phyloP scores from a whole-genome alignment of 2,797 vertebrate species.

The Takifugu rubripes region DNA sequence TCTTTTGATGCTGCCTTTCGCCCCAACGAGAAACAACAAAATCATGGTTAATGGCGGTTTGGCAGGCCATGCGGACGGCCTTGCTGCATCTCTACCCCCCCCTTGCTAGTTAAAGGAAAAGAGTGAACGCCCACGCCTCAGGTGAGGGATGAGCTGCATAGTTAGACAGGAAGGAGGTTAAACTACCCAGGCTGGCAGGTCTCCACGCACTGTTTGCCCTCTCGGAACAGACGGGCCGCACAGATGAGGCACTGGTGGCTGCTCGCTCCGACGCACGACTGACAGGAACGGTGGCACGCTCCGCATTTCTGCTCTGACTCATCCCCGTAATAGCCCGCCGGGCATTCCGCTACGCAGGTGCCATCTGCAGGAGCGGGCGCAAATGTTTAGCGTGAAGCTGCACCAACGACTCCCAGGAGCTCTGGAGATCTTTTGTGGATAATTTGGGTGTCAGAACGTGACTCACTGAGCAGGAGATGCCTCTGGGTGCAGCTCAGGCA shows the following conservation, averaged over 20 bases:
- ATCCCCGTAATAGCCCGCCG: constrained; percentile 77
- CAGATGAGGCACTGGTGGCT: constrained; percentile 85
- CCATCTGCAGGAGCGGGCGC: constrained; percentile 74
- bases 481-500: constrained; percentile 82
- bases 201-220: constrained; percentile 80
- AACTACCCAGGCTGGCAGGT: constrained; percentile 76
- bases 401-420: constrained; percentile 18
- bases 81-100: constrained; percentile 3
- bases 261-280: constrained; percentile 79
- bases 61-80: constrained; percentile 39
- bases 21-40: constrained; percentile 37
- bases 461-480: constrained; percentile 86
- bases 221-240: constrained; percentile 76
- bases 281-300: constrained; percentile 81
- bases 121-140: constrained; percentile 9
- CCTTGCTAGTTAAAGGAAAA: constrained; percentile 32
- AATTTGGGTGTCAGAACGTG: neutral
- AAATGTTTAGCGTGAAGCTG: constrained; percentile 4
- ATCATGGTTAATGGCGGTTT: constrained; percentile 58
- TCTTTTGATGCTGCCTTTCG: constrained; percentile 62
- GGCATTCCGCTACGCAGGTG: constrained; percentile 82
- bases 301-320: constrained; percentile 68
- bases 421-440: constrained; percentile 1
- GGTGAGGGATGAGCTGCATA: constrained; percentile 28
- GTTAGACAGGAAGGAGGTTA: constrained; percentile 23